Evolutionary conservation across 2,888 invertebrate genomes (phyloP).

Genomic region (Platycheirus rosarum): DNA sequence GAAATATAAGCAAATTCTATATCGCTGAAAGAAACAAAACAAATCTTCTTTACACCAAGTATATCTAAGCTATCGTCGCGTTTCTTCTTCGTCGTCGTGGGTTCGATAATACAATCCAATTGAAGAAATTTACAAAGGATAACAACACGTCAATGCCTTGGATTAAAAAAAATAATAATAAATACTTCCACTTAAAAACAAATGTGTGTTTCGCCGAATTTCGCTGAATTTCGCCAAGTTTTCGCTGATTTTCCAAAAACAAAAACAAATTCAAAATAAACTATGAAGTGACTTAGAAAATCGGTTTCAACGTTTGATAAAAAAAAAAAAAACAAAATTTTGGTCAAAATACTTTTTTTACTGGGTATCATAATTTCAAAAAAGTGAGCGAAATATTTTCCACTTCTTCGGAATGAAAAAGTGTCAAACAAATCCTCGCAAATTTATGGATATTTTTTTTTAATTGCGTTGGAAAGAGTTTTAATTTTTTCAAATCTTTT

Average conservation of each 20-base stretch:
- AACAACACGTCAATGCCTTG: conserved; percentile 35
- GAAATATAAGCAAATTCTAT: not conserved
- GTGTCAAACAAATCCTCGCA: not conserved
- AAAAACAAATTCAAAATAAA: conserved; percentile 39
- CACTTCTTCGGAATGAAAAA: conserved; percentile 14
- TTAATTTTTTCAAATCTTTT: conserved; percentile 15
- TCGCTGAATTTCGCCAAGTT: conserved; percentile 19
- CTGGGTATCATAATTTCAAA: too few species aligned
- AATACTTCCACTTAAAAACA: conserved; percentile 11
- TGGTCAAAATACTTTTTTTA: too few species aligned
- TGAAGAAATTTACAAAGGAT: conserved; percentile 32
- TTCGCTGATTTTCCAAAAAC: conserved; percentile 5
- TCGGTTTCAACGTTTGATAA: conserved; percentile 59
- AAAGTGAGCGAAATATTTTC: conserved; percentile 49
- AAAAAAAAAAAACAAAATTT: conserved; percentile 11
- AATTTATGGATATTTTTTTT: conserved; percentile 4
- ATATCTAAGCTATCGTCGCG: conserved; percentile 21
- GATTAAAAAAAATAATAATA: conserved; percentile 13
- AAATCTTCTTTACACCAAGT: conserved; percentile 13
- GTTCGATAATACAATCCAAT: conserved; percentile 18
- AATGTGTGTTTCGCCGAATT: too few species aligned
- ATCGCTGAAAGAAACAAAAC: not conserved
- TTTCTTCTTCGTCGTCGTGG: conserved; percentile 36
- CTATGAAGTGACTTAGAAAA: conserved; percentile 70
- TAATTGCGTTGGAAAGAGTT: conserved; percentile 57